Conservation (phyloP, 2,113 vertebrate genomes). For the Leiothrix lutea region DNA sequence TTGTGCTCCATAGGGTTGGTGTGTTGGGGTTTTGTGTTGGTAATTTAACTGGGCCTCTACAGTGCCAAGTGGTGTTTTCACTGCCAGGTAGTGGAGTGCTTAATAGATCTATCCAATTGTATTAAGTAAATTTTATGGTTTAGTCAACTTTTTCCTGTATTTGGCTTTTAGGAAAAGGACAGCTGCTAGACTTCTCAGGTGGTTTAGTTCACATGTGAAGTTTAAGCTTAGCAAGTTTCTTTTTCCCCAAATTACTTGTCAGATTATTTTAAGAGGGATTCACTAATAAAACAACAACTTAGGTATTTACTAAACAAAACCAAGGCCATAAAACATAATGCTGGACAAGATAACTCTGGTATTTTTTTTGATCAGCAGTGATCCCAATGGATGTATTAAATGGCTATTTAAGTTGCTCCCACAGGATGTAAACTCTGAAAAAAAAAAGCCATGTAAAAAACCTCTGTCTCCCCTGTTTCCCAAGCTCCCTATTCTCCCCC, state of each 20-base stretch:
- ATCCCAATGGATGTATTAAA: background rate
- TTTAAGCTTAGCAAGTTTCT: background rate
- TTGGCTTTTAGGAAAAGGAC: conserved; percentile 1
- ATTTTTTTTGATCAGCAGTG: background rate
- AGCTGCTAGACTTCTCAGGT: background rate
- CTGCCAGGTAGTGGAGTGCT: conserved; percentile 32
- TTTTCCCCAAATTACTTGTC: background rate
- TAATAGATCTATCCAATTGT: conserved; percentile 41
- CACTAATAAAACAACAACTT: background rate
- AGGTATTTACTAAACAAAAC: background rate
- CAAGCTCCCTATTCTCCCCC: background rate
- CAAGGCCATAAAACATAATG: background rate
- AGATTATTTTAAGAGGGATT: background rate
- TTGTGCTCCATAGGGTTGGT: background rate
- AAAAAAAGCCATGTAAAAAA: background rate
- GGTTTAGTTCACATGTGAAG: background rate
- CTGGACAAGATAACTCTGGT: background rate
- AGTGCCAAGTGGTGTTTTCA: conserved; percentile 13
- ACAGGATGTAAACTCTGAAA: background rate
- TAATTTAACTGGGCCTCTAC: background rate
- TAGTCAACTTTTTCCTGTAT: conserved; percentile 23
- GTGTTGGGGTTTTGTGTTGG: background rate
- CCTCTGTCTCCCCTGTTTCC: background rate
- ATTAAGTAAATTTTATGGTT: conserved; percentile 19
- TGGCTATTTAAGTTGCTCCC: background rate